Evolutionary conservation across 1,140 invertebrate species (phyloP).

Genomic region (Procambarus virginalis): DNA sequence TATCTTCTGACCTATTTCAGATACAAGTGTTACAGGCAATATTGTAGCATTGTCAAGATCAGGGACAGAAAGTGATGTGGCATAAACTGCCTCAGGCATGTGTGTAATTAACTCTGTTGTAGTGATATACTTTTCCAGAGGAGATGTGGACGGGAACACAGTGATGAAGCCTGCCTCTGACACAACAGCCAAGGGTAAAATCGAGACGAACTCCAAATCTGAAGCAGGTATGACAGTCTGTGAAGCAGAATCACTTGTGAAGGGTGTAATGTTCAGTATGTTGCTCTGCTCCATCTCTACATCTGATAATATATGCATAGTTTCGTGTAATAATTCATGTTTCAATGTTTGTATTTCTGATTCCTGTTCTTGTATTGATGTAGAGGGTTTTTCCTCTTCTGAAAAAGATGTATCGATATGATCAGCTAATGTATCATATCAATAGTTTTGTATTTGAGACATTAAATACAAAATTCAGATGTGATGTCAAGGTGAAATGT

Average conservation of each 20-base stretch:
- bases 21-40: slow-evolving; percentile 11
- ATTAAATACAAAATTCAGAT: background rate
- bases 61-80: background rate
- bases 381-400: slow-evolving; percentile 18
- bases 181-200: slow-evolving; percentile 17
- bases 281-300: background rate
- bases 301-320: background rate
- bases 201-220: slow-evolving; percentile 15
- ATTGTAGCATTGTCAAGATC: background rate
- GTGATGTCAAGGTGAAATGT: background rate
- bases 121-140: background rate
- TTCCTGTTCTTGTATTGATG: slow-evolving; percentile 1
- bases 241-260: background rate
- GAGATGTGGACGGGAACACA: slow-evolving; percentile 11
- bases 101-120: slow-evolving; percentile 14
- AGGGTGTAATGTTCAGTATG: background rate
- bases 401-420: slow-evolving; percentile 24
- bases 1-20: slow-evolving; percentile 7
- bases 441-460: background rate
- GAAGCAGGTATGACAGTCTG: slow-evolving; percentile 3
- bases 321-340: background rate
- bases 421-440: background rate
- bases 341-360: background rate
- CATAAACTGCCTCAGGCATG: slow-evolving; percentile 8
- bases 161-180: slow-evolving; percentile 21